Percentiles rank a stretch among this genome's conserved stretches.
Conservation (phyloP, 2,888 invertebrate genomes). For the Parasteatoda lunata region DNA sequence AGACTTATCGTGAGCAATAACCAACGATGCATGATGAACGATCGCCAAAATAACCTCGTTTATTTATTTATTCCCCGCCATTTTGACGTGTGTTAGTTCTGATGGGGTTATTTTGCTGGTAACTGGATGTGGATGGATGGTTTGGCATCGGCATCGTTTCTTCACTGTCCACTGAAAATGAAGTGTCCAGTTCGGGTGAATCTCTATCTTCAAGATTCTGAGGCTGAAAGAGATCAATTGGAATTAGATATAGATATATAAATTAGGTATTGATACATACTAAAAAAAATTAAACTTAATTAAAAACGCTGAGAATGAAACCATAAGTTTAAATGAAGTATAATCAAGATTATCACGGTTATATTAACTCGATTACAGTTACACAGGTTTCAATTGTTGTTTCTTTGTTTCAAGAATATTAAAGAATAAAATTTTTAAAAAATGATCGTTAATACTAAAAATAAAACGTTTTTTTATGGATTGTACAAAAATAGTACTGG, state of each 20-base stretch:
- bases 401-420: too few relatives aligned
- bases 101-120: neutral
- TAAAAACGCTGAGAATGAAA: neutral
- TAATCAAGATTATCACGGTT: too few relatives aligned
- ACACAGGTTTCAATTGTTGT: too few relatives aligned
- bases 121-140: neutral
- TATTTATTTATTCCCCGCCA: neutral
- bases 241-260: neutral
- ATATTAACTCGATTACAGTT: too few relatives aligned
- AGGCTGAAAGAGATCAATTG: slow-evolving; percentile 7
- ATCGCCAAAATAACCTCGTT: neutral
- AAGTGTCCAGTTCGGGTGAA: slow-evolving; percentile 25
- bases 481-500: too few relatives aligned
- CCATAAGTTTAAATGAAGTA: too few relatives aligned
- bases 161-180: slow-evolving; percentile 37
- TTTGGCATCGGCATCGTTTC: slow-evolving; percentile 27
- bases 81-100: neutral
- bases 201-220: slow-evolving; percentile 49
- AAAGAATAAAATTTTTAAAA: too few relatives aligned
- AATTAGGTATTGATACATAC: neutral
- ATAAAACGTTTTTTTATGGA: too few relatives aligned
- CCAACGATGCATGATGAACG: neutral
- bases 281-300: neutral
- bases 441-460: too few relatives aligned
- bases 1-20: neutral